Conservation (phyloP, 2,888 invertebrate species). For the Mesoligia furuncula region DNA sequence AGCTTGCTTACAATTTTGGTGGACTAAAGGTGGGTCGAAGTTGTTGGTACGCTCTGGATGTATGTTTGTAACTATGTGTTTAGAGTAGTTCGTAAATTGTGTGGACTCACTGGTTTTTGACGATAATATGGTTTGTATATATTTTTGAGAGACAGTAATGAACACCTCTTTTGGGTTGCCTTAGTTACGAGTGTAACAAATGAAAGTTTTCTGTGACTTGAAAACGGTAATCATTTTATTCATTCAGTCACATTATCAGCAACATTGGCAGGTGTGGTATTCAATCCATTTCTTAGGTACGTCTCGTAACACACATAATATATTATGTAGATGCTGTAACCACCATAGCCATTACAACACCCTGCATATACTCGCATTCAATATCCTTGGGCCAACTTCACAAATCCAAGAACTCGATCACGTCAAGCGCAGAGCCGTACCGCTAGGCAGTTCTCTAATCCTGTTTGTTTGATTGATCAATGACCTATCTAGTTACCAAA, state of each 20-base stretch:
- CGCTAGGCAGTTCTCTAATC: constrained; percentile 63
- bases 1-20: constrained; percentile 43
- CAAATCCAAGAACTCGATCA: constrained; percentile 67
- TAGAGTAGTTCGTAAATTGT: constrained; percentile 2
- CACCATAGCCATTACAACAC: constrained; percentile 12
- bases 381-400: constrained; percentile 55
- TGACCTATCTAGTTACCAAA: constrained; percentile 76
- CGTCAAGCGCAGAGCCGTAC: constrained; percentile 56
- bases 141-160: background rate
- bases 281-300: background rate
- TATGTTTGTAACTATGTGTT: constrained; percentile 16
- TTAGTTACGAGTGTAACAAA: background rate
- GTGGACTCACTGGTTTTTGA: background rate
- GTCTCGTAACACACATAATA: background rate
- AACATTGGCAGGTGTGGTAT: background rate
- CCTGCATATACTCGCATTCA: constrained; percentile 30
- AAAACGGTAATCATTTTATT: background rate
- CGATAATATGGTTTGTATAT: too few relatives aligned
- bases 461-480: constrained; percentile 75
- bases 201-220: background rate
- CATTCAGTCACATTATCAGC: too few relatives aligned
- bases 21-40: constrained; percentile 4
- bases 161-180: background rate
- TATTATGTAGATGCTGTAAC: background rate
- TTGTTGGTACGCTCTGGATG: background rate